Base-by-base conservation (phyloP, 2,888 invertebrate genomes). In the Drosophila affinis region DNA sequence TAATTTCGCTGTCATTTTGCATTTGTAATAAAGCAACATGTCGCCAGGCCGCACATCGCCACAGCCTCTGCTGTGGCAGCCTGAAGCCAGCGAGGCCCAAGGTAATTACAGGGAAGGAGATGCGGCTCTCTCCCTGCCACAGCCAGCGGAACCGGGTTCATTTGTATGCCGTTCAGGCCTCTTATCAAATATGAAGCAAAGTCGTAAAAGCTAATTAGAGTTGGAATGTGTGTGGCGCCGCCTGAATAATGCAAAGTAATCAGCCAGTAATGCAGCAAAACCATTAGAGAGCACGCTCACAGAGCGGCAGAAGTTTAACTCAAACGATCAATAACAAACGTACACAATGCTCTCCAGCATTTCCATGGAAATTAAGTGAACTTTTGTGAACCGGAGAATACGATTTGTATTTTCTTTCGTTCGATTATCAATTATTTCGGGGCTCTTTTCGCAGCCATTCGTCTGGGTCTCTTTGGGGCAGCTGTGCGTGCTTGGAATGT, bases 111-210 rank as follows among this genome's bases (percentile, higher is more conserved):
- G 73, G 72, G 62, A 73, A 72, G 52, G 48, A 52, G 59, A 48
- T 60, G 17, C 18, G 56, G 18, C 48, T 9, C 5, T 57, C 69
- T 48, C 10, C 48, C 49, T 45, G 49, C 69, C 63, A 44, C 72
- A 71, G 51, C 69, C 62, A 58, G 72, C 64, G 72, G 63, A 47
- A 44, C 21, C 63, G 51, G 63, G 70, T 77, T 85, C 85, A 85
- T 85, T 85, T 89, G 72, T 86, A 86, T 86, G 85, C 85, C 74
- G 68, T 71, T 49, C 86, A 85, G 79, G 79, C 78, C 85, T 85
- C 86, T 89, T 89, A 86, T 87, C 89, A 86, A 86, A 86, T 89
- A 86, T 86, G 86, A 89, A 89, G 88, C 86, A 78, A 87, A 86
- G 88, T 81, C 89, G 88, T 86, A 89, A 86, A 87, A 86, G 82